These are phyloP conservation scores for Lottia gigantea DNA, from an alignment of 2,888 invertebrate species.

Conservation along the genomic window DNA sequence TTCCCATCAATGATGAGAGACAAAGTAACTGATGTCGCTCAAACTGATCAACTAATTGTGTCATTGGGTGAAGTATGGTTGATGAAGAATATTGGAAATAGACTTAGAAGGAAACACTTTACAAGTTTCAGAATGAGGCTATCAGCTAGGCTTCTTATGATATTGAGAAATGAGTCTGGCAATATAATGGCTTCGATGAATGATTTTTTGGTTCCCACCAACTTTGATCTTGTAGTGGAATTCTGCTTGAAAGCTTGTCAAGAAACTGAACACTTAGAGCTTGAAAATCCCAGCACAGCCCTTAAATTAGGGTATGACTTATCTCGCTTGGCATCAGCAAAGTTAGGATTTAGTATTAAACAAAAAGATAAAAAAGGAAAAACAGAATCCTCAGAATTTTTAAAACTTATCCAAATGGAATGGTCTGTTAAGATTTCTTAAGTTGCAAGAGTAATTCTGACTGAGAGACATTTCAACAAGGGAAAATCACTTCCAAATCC, in stretches of 20 bases:
- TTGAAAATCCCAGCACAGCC: neutral
- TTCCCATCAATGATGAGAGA: conserved; percentile 6
- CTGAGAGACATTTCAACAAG: too few species aligned
- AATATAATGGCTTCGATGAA: neutral
- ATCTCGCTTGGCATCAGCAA: too few species aligned
- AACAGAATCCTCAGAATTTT: too few species aligned
- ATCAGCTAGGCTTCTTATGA: neutral
- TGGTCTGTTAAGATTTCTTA: too few species aligned
- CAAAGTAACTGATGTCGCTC: neutral
- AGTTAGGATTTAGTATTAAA: too few species aligned
- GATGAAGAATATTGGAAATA: conserved; percentile 11
- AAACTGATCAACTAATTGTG: conserved; percentile 2
- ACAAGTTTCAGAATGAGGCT: neutral
- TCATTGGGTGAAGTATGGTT: conserved; percentile 4
- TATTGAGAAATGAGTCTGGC: neutral
- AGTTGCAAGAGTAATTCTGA: too few species aligned
- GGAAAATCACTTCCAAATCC: too few species aligned
- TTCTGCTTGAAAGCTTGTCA: neutral
- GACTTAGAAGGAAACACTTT: conserved; percentile 2
- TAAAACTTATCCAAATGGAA: too few species aligned
- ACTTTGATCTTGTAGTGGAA: neutral
- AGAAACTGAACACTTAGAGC: neutral
- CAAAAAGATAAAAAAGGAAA: too few species aligned
- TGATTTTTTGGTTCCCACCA: neutral
- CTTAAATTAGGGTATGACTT: neutral